These are phyloP conservation scores for Psittacula echo DNA, from an alignment of 2,797 vertebrate species.

Conservation along the genomic window DNA sequence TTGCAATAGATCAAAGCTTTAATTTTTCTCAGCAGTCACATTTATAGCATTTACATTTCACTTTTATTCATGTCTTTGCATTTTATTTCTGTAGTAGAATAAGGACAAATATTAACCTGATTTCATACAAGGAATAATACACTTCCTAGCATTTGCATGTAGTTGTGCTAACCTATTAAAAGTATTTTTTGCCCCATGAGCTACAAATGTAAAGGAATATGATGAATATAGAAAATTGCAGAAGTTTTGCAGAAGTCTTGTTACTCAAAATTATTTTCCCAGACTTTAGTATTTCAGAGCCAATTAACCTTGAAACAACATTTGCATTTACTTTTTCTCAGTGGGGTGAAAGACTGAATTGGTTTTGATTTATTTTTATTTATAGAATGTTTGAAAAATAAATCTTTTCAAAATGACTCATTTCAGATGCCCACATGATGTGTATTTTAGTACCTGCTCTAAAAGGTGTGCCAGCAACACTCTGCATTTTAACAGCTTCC, in stretches of 20 bases:
- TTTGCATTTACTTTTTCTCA: constrained; percentile 50
- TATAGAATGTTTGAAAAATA: constrained; percentile 51
- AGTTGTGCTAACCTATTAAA: neutral
- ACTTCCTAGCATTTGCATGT: neutral
- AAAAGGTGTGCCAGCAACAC: constrained; percentile 55
- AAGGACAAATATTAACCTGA: neutral
- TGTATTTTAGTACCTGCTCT: constrained; percentile 35
- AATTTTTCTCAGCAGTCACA: neutral
- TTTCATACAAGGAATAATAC: neutral
- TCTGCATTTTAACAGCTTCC: constrained; percentile 49
- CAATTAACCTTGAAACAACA: constrained; percentile 35
- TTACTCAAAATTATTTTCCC: constrained; percentile 26
- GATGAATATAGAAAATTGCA: neutral
- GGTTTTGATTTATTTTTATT: constrained; percentile 55
- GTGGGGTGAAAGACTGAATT: constrained; percentile 42
- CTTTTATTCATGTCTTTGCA: neutral
- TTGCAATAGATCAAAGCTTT: neutral
- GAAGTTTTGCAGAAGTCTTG: constrained; percentile 18
- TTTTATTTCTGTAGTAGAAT: neutral
- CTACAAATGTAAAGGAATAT: neutral
- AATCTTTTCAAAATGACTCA: constrained; percentile 13
- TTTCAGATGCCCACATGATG: constrained; percentile 25
- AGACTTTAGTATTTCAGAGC: constrained; percentile 11
- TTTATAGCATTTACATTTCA: neutral
- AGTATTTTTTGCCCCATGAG: neutral